Evolutionary conservation across 1,140 invertebrate species (phyloP).

Genomic region (Adelges cooleyi): DNA sequence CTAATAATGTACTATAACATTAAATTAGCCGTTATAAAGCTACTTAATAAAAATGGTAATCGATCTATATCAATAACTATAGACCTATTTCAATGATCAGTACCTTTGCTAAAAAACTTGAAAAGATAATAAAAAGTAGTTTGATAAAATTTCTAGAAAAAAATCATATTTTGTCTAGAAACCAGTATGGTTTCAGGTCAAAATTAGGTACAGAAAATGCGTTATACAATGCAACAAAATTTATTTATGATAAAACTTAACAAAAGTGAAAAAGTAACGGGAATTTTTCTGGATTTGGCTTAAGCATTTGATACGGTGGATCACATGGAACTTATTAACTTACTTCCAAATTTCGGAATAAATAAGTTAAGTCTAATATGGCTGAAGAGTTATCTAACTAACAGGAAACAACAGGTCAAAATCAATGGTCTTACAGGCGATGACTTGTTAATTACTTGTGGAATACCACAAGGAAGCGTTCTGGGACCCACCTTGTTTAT

Average conservation of each 20-base stretch:
- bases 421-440: not conserved
- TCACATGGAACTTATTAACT: conserved; percentile 12
- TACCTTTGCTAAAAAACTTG: conserved; percentile 12
- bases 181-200: conserved; percentile 22
- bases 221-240: not conserved
- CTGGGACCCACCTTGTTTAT: not conserved
- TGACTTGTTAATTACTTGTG: not conserved
- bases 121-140: conserved; percentile 20
- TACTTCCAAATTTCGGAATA: conserved; percentile 5
- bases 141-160: conserved; percentile 12
- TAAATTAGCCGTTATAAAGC: too few species aligned
- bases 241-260: not conserved
- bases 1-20: too few species aligned
- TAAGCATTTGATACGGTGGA: conserved; percentile 29
- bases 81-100: not conserved
- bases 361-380: not conserved
- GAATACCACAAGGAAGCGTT: conserved; percentile 5
- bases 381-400: not conserved
- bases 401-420: conserved; percentile 13
- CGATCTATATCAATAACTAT: not conserved
- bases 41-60: not conserved
- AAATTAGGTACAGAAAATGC: conserved; percentile 14
- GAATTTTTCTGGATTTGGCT: conserved; percentile 20
- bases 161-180: not conserved
- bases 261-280: not conserved